These are phyloP conservation scores for Drosophila formosana DNA, from an alignment of 2,888 invertebrate species.

Conservation along the genomic window DNA sequence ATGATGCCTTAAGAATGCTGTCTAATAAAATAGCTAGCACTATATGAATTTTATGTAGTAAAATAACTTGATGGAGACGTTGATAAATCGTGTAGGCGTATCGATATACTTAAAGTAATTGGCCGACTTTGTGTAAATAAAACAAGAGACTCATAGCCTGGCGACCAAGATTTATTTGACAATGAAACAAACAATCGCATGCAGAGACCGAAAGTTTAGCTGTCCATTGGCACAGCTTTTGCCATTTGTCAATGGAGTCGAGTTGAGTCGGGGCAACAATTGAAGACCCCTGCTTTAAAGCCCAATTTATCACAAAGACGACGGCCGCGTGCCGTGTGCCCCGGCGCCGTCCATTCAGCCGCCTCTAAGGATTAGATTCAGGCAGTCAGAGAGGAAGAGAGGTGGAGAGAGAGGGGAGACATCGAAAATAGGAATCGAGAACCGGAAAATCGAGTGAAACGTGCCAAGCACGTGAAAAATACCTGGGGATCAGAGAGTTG, in stretches of 20 bases:
- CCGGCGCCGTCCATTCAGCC: conserved; percentile 25
- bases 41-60: not conserved
- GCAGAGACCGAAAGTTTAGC: conserved; percentile 41
- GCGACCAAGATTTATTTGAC: conserved; percentile 74
- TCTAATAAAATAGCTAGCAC: conserved; percentile 1
- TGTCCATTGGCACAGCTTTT: conserved; percentile 65
- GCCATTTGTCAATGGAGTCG: conserved; percentile 67
- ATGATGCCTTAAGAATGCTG: not conserved
- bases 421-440: conserved; percentile 56
- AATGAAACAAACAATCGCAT: conserved; percentile 68
- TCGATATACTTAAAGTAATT: conserved; percentile 71
- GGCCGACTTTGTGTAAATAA: conserved; percentile 69
- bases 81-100: conserved; percentile 51
- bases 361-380: conserved; percentile 54
- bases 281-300: conserved; percentile 68
- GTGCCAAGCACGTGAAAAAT: conserved; percentile 84
- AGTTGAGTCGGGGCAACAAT: conserved; percentile 21
- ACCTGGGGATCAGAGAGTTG: conserved; percentile 71
- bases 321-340: conserved; percentile 64
- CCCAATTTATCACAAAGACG: conserved; percentile 75
- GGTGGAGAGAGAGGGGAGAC: not conserved
- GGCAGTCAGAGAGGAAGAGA: not conserved
- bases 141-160: conserved; percentile 55
- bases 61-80: conserved; percentile 19
- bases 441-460: conserved; percentile 81